A percentile compares a stretch with the other conserved stretches of the same genome.
phyloP scores from a whole-genome alignment of 2,888 invertebrate species.

The Diadegma fenestrale region DNA sequence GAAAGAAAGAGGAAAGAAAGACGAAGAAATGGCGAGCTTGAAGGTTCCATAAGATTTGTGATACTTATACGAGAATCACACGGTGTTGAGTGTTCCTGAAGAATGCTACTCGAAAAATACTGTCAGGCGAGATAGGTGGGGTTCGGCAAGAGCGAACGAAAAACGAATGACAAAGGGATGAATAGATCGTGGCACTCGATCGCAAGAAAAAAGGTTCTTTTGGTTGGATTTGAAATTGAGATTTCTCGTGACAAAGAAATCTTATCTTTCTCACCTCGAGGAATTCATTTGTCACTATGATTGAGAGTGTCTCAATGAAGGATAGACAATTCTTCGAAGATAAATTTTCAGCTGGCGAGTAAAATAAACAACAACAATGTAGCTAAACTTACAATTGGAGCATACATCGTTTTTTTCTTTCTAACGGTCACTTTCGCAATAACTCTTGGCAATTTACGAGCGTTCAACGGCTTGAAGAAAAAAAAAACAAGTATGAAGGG shows the following conservation, averaged over 20 bases:
- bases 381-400: background rate
- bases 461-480: conserved; percentile 1
- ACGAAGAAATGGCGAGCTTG: conserved; percentile 35
- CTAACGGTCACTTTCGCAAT: conserved; percentile 1
- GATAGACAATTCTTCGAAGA: background rate
- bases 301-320: conserved; percentile 24
- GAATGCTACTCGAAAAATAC: conserved; percentile 42
- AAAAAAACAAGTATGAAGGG: background rate
- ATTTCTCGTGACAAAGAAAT: conserved; percentile 36
- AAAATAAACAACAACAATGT: background rate
- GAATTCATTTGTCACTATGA: conserved; percentile 24
- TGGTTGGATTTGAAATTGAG: conserved; percentile 41
- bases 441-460: conserved; percentile 25
- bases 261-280: conserved; percentile 8
- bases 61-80: conserved; percentile 59
- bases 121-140: background rate
- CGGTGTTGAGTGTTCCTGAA: conserved; percentile 18
- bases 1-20: conserved; percentile 15
- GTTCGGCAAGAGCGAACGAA: background rate
- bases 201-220: conserved; percentile 31
- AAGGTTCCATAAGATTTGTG: conserved; percentile 59
- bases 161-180: conserved; percentile 41
- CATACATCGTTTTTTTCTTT: background rate
- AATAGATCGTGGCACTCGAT: conserved; percentile 55
- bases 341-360: conserved; percentile 1